phyloP scores from a whole-genome alignment of 1,140 invertebrate species.

The Drosophila arizonae region DNA sequence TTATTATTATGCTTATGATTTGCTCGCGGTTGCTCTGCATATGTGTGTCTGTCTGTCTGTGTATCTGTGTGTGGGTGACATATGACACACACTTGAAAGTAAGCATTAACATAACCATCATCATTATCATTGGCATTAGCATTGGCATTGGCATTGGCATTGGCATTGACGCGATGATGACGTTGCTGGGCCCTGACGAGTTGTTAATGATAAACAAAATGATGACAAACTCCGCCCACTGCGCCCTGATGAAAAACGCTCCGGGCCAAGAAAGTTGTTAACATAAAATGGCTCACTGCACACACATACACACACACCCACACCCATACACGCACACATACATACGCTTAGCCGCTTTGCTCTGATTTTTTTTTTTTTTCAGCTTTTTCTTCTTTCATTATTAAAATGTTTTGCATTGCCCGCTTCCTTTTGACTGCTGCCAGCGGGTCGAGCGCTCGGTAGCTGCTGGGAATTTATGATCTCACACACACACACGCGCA shows the following conservation, averaged over 20 bases:
- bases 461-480: conserved; percentile 44
- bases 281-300: conserved; percentile 53
- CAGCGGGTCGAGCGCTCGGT: conserved; percentile 26
- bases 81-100: conserved; percentile 41
- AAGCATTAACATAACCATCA: conserved; percentile 17
- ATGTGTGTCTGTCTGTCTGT: conserved; percentile 10
- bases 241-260: conserved; percentile 44
- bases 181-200: conserved; percentile 28
- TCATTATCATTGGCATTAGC: conserved; percentile 18
- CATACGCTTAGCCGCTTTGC: conserved; percentile 31
- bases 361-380: conserved; percentile 16
- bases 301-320: conserved; percentile 25
- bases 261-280: conserved; percentile 52
- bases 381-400: conserved; percentile 34
- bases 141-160: conserved; percentile 10
- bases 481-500: not conserved
- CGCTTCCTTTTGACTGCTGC: conserved; percentile 18
- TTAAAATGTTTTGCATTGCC: conserved; percentile 54
- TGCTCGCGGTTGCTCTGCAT: conserved; percentile 9
- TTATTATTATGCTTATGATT: conserved; percentile 34
- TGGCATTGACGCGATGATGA: conserved; percentile 9
- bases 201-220: conserved; percentile 56
- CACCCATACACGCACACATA: not conserved
- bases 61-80: conserved; percentile 25
- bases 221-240: conserved; percentile 36